phyloP scores from a whole-genome alignment of 2,113 vertebrate species.

The Delphinus delphis region DNA sequence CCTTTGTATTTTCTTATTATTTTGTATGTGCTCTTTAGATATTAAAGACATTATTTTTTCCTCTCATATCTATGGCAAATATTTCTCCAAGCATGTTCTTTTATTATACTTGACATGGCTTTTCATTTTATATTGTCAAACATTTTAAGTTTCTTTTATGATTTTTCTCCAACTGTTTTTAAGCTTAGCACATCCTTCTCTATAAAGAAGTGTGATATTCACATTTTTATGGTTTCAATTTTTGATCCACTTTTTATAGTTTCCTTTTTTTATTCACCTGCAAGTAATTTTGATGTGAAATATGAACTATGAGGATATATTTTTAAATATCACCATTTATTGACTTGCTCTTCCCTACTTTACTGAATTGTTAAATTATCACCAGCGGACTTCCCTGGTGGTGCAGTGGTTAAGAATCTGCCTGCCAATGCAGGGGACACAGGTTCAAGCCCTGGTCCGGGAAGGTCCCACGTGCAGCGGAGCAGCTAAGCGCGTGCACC shows the following conservation, averaged over 20 bases:
- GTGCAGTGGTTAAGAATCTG: too few relatives aligned
- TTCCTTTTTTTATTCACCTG: conserved; percentile 5
- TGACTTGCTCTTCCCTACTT: background rate
- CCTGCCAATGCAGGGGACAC: too few relatives aligned
- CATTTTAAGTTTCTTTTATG: conserved; percentile 37
- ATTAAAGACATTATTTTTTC: conserved; percentile 38
- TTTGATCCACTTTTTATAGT: background rate
- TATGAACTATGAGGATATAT: background rate
- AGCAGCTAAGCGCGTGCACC: too few relatives aligned
- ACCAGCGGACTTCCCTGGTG: background rate
- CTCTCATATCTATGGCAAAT: background rate
- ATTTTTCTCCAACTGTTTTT: conserved; percentile 35
- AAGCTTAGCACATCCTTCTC: background rate
- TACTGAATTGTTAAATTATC: background rate
- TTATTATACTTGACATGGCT: conserved; percentile 17
- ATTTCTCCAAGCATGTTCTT: background rate
- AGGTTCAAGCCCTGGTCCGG: too few relatives aligned
- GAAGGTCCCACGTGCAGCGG: too few relatives aligned
- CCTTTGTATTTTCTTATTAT: conserved; percentile 63
- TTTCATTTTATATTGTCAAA: conserved; percentile 10
- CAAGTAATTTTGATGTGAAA: conserved; percentile 26
- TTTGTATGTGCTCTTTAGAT: conserved; percentile 44
- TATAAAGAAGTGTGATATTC: background rate
- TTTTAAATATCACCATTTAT: conserved; percentile 36
- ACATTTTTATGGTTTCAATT: conserved; percentile 1